Evolutionary conservation across 2,888 invertebrate species (phyloP), one percentile per base, ranked within the genome.

Genomic region (Stratiomys singularior): DNA sequence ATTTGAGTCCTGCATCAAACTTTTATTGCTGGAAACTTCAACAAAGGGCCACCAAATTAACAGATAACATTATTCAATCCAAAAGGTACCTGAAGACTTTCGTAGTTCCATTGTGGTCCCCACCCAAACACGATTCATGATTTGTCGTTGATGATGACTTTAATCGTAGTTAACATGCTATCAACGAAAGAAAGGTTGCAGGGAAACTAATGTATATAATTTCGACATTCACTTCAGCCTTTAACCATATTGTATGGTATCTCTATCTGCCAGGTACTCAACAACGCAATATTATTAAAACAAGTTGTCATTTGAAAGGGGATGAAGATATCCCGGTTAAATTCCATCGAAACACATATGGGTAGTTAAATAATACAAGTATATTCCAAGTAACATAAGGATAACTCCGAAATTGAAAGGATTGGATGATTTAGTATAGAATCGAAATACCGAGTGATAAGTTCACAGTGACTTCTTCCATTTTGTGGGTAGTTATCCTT

Each of bases 181-280:
- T n/a, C 15, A 44, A 72, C n/a, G 23, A 25, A n/a, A n/a, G n/a
- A n/a, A n/a, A 27, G 47, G 28, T 1, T n/a, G n/a, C 28, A 37
- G n/a, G 37, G 37, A n/a, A 66, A 37, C 30, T 66, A 37, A 66
- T 37, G 66, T 37, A 37, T 21, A 37, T 66, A 66, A 21, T 15
- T 28, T 18, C 37, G 4, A 66, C 37, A 66, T 66, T 66, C 30
- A 47, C 52, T 52, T 27, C 25, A 52, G 56, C 47, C 21, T 52
- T 52, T 47, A 69, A 23, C 15, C 56, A 72, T 52, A 9, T 44
- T 52, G 52, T 56, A 52, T 72, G 52, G 71, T 72, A 56, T 72
- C 71, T 9, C 71, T 52, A n/a, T 27, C 56, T n/a, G 44, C 71
- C 71, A 72, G 71, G 71, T 28, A 72, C 71, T 72, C 21, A 21